Base-by-base conservation (phyloP, 2,888 invertebrate genomes). In the Lithophane leautieri region DNA sequence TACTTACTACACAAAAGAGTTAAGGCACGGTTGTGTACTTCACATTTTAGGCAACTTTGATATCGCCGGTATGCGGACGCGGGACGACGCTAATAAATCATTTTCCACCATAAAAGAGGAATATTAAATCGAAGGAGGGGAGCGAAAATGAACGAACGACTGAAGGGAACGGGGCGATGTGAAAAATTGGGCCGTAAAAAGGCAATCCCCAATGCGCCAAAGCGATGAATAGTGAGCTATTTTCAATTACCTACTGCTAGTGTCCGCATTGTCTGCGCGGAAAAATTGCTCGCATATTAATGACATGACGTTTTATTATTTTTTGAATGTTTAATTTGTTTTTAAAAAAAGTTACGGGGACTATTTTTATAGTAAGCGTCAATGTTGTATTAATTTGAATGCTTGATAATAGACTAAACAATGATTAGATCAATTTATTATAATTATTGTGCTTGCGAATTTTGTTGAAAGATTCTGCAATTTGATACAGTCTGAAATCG, bases 141-240 rank as follows among this genome's bases (percentile, higher is more conserved):
- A 92, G 89, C 87, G 89, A 91, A 92, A 94, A 93, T 91, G 92
- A 92, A 91, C 75, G 83, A 94, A 92, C 90, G 92, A 92, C 90
- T 80, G 84, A 91, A 91, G 91, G 89, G 86, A 70, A 76, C 69
- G 76, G 78, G 28, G 69, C 79, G 81, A 89, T 89, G 93, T 93
- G 94, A 95, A 94, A 94, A 95, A 94, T 94, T 94, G 93, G 93
- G 91, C 90, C 92, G 92, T 94, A 94, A 95, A 94, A 93, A 92
- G 92, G 93, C 93, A 92, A 94, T 93, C 92, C 91, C 87, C 90
- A 89, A 91, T 92, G 92, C 92, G 90, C 86, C 85, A 89, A 90
- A 91, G 90, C 91, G 92, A 92, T 93, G 93, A 93, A 91, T 92
- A 91, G 90, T 89, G 90, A 90, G 91, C 89, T 90, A 88, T 92